Evolutionary conservation across 2,797 vertebrate genomes (phyloP).

Genomic region (Hephaestus fuliginosus): DNA sequence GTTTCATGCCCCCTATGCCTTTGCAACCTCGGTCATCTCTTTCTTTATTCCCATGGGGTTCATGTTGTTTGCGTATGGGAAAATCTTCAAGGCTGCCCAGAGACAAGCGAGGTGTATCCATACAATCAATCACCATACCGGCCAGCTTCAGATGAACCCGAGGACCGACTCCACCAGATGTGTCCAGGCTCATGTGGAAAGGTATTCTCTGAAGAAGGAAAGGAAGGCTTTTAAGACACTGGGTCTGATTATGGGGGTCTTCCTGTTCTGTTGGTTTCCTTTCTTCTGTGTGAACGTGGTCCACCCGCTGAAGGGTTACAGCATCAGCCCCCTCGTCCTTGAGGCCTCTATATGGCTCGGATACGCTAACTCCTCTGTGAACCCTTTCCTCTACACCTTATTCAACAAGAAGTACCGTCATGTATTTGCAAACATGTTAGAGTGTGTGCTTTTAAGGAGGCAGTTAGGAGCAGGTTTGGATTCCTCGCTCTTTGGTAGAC

Average conservation of each 20-base stretch:
- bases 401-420: slow-evolving; percentile 30
- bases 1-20: slow-evolving; percentile 18
- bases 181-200: slow-evolving; percentile 9
- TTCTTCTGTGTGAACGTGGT: slow-evolving; percentile 42
- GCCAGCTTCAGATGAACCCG: slow-evolving; percentile 34
- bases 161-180: slow-evolving; percentile 5
- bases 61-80: slow-evolving; percentile 53
- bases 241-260: slow-evolving; percentile 51
- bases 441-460: slow-evolving; percentile 1
- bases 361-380: slow-evolving; percentile 46
- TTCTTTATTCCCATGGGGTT: slow-evolving; percentile 50
- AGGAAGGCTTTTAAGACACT: slow-evolving; percentile 55
- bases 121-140: slow-evolving; percentile 38
- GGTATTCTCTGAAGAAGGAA: slow-evolving; percentile 44
- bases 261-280: slow-evolving; percentile 50
- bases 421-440: slow-evolving; percentile 28
- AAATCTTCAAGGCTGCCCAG: slow-evolving; percentile 54
- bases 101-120: slow-evolving; percentile 56
- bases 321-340: slow-evolving; percentile 26
- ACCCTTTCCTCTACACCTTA: slow-evolving; percentile 32
- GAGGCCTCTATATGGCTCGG: slow-evolving; percentile 36
- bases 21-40: slow-evolving; percentile 29
- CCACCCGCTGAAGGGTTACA: slow-evolving; percentile 37
- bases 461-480: slow-evolving; percentile 24
- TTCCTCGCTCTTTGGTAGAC: neutral